Evolutionary conservation across 2,113 vertebrate species (phyloP).

Genomic region (Shinisaurus crocodilurus): DNA sequence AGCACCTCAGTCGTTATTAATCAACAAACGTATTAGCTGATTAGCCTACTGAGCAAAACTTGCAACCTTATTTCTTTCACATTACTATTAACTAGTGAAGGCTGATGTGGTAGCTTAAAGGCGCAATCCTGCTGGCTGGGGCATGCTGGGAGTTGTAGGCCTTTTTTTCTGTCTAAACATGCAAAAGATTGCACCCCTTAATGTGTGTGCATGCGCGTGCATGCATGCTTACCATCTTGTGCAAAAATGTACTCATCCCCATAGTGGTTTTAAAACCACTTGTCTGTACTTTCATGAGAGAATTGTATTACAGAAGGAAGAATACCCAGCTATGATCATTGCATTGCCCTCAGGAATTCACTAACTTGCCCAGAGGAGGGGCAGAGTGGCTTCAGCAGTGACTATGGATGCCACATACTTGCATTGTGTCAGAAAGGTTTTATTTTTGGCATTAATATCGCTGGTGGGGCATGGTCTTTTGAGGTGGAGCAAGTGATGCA

Average conservation of each 20-base stretch:
- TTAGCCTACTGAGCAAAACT: background rate
- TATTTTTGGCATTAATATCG: background rate
- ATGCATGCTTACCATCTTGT: background rate
- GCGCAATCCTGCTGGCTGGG: too few relatives aligned
- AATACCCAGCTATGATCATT: background rate
- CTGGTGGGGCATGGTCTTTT: background rate
- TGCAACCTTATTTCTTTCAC: background rate
- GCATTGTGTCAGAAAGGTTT: background rate
- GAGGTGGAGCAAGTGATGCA: background rate
- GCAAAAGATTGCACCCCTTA: too few relatives aligned
- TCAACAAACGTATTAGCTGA: background rate
- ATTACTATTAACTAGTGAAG: background rate
- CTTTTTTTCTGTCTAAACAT: too few relatives aligned
- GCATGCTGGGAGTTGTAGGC: too few relatives aligned
- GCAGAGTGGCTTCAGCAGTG: background rate
- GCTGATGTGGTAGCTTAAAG: background rate
- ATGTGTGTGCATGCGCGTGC: background rate
- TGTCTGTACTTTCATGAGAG: background rate
- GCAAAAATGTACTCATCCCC: background rate
- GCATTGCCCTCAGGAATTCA: background rate
- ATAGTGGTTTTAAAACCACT: background rate
- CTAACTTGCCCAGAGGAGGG: background rate
- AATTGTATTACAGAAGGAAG: background rate
- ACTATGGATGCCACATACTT: background rate
- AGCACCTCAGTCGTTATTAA: background rate